Evolutionary conservation across 2,113 vertebrate species (phyloP), one percentile per base, ranked within the genome.

Genomic region (Colinus virginianus): DNA sequence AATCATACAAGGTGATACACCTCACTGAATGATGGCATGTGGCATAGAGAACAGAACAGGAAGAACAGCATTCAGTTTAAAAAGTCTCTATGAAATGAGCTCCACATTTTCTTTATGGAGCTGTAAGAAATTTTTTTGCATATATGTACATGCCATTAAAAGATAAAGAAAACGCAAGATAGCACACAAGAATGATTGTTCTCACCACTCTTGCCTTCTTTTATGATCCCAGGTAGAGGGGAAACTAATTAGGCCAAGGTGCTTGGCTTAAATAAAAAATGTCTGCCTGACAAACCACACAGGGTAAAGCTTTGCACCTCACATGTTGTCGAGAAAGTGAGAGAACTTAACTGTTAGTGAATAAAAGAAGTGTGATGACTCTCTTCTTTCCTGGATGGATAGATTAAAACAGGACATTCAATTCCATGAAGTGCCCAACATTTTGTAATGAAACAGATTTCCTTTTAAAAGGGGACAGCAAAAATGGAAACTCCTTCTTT

Each of bases 1-100:
- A 19, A 46, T 3, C 46, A 8, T 15, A 46, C 3, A 9, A 0
- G 0, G 5, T 4, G 8, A 17, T 22, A 23, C 28, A 15, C 4
- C 17, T 62, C 45, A 48, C 7, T 56, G 48, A 5, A 13, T 36
- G 38, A 18, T 28, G 15, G 6, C 81, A 34, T 0, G 1, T n/a
- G 8, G 19, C 51, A 25, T 32, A 38, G 45, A 53, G 8, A 78
- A 40, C 40, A 15, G 15, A 36, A 3, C 2, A 6, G 15, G 70
- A 58, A 45, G 20, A 53, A 21, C 2, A 87, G 2, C 5, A 66
- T 40, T 58, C 18, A 10, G 5, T 61, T 38, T 4, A 7, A 62
- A 59, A 21, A 21, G 1, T 32, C 64, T 45, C 18, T 58, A 38
- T 42, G 38, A 42, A 30, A 38, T 20, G 42, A 79, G 48, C 13